Evolutionary conservation across 2,113 vertebrate species (phyloP).

Genomic region (Pyxicephalus adspersus): DNA sequence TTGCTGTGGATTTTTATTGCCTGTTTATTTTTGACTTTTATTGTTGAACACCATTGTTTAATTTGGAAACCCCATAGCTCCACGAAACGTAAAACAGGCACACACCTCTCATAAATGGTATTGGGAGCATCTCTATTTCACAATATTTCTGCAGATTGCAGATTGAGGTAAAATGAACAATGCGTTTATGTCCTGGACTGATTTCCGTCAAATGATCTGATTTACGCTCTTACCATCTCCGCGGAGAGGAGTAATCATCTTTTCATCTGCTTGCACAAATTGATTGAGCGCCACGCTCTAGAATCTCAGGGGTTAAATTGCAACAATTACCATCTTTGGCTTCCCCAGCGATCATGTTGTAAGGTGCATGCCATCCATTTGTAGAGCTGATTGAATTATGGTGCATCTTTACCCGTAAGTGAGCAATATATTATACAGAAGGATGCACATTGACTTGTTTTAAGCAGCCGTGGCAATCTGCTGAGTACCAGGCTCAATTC

Average conservation of each 20-base stretch:
- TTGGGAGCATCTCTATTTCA: not conserved
- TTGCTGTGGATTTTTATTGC: not conserved
- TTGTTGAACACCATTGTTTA: not conserved
- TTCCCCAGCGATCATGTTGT: constrained; percentile 54
- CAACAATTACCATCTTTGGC: constrained; percentile 50
- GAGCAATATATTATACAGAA: constrained; percentile 62
- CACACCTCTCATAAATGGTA: constrained; percentile 6
- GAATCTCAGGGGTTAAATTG: constrained; percentile 37
- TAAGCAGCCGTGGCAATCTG: constrained; percentile 69
- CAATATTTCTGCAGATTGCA: constrained; percentile 10
- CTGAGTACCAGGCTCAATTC: constrained; percentile 69
- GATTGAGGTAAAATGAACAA: not conserved
- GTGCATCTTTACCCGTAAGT: constrained; percentile 68
- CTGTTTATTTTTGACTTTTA: not conserved
- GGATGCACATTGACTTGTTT: constrained; percentile 70
- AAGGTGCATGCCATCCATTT: constrained; percentile 66
- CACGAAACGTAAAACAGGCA: not conserved
- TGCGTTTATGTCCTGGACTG: not conserved
- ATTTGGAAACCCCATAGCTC: not conserved
- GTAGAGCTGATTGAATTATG: constrained; percentile 73
- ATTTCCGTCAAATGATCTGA: not conserved
- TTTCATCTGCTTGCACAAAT: constrained; percentile 7
- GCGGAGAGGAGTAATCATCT: not conserved
- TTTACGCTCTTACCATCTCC: not conserved
- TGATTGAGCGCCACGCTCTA: not conserved